Percentiles rank a stretch among this genome's conserved stretches.
These are phyloP conservation scores for Ylistrum balloti DNA, from an alignment of 1,140 invertebrate species.

Conservation along the genomic window DNA sequence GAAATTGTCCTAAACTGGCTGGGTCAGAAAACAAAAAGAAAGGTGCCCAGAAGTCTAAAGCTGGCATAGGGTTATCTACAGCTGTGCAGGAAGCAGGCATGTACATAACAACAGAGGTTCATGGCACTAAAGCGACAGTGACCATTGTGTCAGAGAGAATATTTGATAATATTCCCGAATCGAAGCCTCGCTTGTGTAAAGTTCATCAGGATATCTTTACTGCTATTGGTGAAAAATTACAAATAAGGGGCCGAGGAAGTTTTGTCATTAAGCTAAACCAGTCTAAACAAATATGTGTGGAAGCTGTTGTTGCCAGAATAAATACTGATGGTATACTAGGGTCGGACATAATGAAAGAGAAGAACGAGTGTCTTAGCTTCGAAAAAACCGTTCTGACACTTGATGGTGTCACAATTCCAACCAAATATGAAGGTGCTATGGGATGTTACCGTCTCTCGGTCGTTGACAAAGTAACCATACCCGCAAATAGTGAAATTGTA, in stretches of 20 bases:
- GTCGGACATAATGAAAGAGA: slow-evolving; percentile 44
- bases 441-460: slow-evolving; percentile 47
- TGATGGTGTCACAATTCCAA: neutral
- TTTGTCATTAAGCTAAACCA: neutral
- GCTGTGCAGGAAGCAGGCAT: slow-evolving; percentile 43
- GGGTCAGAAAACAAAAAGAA: too few relatives aligned
- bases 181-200: neutral
- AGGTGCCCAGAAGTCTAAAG: too few relatives aligned
- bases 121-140: slow-evolving; percentile 46
- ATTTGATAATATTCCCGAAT: neutral
- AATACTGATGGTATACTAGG: slow-evolving; percentile 51
- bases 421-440: slow-evolving; percentile 44
- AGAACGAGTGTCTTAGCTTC: slow-evolving; percentile 45
- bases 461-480: slow-evolving; percentile 3
- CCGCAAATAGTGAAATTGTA: slow-evolving; percentile 46
- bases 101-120: slow-evolving; percentile 41
- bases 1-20: too few relatives aligned
- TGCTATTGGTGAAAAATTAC: neutral
- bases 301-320: slow-evolving; percentile 52
- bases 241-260: neutral
- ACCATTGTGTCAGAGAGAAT: slow-evolving; percentile 41
- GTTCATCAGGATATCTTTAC: slow-evolving; percentile 6
- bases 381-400: neutral
- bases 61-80: too few relatives aligned
- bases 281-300: neutral